Conservation (phyloP, 2,113 vertebrate genomes). For the Caloenas nicobarica region DNA sequence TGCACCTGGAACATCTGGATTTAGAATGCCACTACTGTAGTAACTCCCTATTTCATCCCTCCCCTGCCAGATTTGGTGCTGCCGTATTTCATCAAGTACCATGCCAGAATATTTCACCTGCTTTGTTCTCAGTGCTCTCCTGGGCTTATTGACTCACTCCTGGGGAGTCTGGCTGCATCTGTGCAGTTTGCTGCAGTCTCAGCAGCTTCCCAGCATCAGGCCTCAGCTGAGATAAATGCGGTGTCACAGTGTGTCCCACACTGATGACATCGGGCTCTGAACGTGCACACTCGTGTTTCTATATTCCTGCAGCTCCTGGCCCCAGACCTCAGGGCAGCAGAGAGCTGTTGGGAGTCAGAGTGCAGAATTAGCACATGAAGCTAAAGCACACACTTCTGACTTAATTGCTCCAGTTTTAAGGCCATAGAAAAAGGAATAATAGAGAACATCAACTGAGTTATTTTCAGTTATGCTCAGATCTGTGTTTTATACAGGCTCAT, state of each 20-base stretch:
- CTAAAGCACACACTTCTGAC: background rate
- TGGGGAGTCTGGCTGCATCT: background rate
- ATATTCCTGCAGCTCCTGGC: background rate
- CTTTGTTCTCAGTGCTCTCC: background rate
- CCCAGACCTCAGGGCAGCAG: background rate
- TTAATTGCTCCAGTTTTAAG: background rate
- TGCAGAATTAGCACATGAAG: background rate
- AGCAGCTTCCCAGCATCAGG: background rate
- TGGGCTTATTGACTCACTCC: background rate
- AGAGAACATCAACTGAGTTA: background rate
- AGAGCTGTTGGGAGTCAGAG: background rate
- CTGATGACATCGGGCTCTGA: fast-evolving
- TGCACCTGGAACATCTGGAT: background rate
- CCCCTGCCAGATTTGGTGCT: background rate
- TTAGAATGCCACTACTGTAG: background rate
- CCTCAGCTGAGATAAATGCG: background rate
- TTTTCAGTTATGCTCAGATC: background rate
- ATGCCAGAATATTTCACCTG: background rate
- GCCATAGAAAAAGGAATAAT: background rate
- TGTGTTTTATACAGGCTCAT: background rate
- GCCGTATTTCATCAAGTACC: background rate
- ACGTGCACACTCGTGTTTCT: background rate
- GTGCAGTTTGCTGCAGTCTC: background rate
- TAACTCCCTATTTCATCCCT: background rate
- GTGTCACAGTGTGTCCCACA: background rate